Percentiles rank a stretch among this genome's conserved stretches.
Evolutionary conservation across 2,113 vertebrate genomes (phyloP).

Genomic region (Scatophagus argus): DNA sequence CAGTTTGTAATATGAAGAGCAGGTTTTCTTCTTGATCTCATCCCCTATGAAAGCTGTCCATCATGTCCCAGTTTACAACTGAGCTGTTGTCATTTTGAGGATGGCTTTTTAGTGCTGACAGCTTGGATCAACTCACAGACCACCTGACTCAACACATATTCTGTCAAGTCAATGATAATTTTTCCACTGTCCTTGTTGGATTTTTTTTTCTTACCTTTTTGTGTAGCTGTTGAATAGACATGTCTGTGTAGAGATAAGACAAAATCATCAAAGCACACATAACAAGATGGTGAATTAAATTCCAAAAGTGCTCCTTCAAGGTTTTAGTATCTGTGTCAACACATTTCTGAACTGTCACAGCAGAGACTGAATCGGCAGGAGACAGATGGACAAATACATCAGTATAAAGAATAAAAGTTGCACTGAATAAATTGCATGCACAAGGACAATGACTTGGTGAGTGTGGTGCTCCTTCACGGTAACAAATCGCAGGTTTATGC

Average conservation of each 20-base stretch:
- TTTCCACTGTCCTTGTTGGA: background rate
- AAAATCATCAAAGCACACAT: constrained; percentile 14
- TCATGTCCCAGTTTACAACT: constrained; percentile 2
- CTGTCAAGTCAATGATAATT: background rate
- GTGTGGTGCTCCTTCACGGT: constrained; percentile 23
- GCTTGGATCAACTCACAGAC: constrained; percentile 20
- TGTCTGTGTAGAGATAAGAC: constrained; percentile 14
- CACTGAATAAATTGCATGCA: constrained; percentile 20
- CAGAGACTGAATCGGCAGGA: constrained; percentile 20
- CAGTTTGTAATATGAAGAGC: constrained; percentile 31
- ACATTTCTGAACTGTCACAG: constrained; percentile 17
- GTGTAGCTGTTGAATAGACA: background rate
- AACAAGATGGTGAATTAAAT: constrained; percentile 10
- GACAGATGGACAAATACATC: constrained; percentile 34
- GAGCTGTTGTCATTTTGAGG: constrained; percentile 12
- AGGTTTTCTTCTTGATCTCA: constrained; percentile 26
- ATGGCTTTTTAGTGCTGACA: background rate
- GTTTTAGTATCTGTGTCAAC: constrained; percentile 39
- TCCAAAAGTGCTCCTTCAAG: constrained; percentile 17
- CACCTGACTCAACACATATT: constrained; percentile 18
- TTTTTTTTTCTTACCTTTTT: background rate
- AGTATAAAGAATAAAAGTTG: constrained; percentile 36
- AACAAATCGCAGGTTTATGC: constrained; percentile 43
- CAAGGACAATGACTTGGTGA: constrained; percentile 41
- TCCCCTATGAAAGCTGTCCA: background rate